Percentiles rank a stretch among this genome's conserved stretches.
phyloP scores from a whole-genome alignment of 2,113 vertebrate genomes.

The Chionis minor region DNA sequence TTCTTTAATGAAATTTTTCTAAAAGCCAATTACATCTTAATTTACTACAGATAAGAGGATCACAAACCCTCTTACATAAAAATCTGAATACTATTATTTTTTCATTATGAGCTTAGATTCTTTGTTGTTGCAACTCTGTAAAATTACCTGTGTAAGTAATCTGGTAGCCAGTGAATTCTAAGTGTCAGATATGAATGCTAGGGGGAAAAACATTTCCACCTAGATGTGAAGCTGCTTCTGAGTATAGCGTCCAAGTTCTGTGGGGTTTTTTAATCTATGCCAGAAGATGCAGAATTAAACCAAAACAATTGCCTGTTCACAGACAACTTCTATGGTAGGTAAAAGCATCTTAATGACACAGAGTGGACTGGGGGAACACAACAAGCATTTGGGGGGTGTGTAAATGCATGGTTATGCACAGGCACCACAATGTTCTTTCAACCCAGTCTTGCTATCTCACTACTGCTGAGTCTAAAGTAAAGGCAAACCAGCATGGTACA shows the following conservation, averaged over 20 bases:
- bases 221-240: background rate
- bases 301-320: background rate
- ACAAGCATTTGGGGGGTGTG: fast-evolving
- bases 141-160: background rate
- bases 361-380: background rate
- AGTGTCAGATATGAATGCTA: background rate
- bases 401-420: fast-evolving
- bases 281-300: background rate
- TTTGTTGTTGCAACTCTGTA: background rate
- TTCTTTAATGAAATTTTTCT: background rate
- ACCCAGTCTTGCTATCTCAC: background rate
- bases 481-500: background rate
- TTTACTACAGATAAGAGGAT: background rate
- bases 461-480: background rate
- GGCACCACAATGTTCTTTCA: background rate
- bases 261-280: background rate
- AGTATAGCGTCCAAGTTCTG: background rate
- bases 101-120: background rate
- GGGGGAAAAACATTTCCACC: background rate
- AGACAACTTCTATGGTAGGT: background rate
- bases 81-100: background rate
- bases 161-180: background rate
- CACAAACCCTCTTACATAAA: background rate
- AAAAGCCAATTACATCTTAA: background rate
- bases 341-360: background rate